Evolutionary conservation across 1,140 invertebrate species (phyloP).

Genomic region (Aradophagus sp.): DNA sequence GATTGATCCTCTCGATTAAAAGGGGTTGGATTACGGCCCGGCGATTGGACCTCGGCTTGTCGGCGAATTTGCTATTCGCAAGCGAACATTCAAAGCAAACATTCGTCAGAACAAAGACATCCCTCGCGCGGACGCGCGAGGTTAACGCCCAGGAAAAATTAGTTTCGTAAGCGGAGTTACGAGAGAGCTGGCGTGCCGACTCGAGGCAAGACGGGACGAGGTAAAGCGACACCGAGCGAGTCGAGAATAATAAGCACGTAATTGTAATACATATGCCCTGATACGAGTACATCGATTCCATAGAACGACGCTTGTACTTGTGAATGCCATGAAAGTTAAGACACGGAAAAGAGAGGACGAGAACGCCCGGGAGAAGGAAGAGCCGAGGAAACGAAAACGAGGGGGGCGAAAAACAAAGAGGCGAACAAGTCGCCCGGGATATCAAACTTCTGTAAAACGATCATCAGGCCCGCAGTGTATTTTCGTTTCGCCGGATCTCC

Average conservation of each 20-base stretch:
- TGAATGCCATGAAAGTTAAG: constrained; percentile 27
- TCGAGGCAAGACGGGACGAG: constrained; percentile 47
- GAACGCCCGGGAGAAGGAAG: background rate
- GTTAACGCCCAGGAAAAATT: constrained; percentile 53
- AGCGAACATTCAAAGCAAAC: constrained; percentile 33
- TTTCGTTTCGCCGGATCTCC: no score
- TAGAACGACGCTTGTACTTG: constrained; percentile 10
- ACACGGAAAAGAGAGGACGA: background rate
- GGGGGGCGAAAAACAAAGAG: background rate
- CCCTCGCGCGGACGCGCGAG: constrained; percentile 29
- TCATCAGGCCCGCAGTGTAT: no score
- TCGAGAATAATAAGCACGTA: constrained; percentile 54
- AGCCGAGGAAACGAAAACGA: background rate
- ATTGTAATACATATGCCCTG: constrained; percentile 47
- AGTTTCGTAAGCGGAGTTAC: constrained; percentile 56
- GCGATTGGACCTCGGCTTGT: background rate
- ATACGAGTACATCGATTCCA: constrained; percentile 35
- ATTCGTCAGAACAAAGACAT: constrained; percentile 44
- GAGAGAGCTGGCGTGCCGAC: constrained; percentile 46
- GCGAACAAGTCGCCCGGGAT: constrained; percentile 2
- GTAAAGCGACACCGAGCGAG: constrained; percentile 53
- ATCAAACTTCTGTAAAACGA: constrained; percentile 23
- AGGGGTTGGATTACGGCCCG: no score
- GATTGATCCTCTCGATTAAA: no score
- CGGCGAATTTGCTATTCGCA: constrained; percentile 24